phyloP scores from a whole-genome alignment of 2,888 invertebrate species.

The Diabrotica balteata region DNA sequence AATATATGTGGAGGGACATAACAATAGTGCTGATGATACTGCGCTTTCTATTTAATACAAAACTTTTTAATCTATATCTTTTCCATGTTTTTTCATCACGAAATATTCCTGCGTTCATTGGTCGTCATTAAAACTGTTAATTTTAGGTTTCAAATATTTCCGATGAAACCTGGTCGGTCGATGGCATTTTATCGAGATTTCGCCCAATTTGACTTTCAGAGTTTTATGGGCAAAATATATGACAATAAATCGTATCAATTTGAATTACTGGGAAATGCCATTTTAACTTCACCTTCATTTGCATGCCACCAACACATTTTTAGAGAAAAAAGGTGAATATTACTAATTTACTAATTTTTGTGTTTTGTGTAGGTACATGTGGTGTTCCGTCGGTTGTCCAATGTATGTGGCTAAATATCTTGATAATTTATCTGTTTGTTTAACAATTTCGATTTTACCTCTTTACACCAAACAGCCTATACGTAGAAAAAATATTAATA shows the following conservation, averaged over 20 bases:
- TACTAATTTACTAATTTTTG: constrained; percentile 4
- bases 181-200: constrained; percentile 42
- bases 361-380: not conserved
- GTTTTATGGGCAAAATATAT: constrained; percentile 57
- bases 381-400: too few species aligned
- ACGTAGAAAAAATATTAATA: too few species aligned
- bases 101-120: constrained; percentile 11
- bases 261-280: constrained; percentile 57
- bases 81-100: too few species aligned
- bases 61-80: too few species aligned
- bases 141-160: constrained; percentile 41
- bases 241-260: constrained; percentile 58
- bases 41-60: too few species aligned
- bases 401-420: not conserved
- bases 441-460: too few species aligned
- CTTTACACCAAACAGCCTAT: not conserved
- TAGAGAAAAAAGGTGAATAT: constrained; percentile 43
- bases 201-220: constrained; percentile 53
- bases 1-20: too few species aligned
- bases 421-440: not conserved
- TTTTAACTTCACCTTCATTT: constrained; percentile 36
- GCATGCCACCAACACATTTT: constrained; percentile 39
- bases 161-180: constrained; percentile 36
- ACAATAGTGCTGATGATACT: too few species aligned
- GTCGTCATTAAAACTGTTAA: constrained; percentile 11